Conservation (phyloP, 1,140 invertebrate species). For the Grapholita molesta region DNA sequence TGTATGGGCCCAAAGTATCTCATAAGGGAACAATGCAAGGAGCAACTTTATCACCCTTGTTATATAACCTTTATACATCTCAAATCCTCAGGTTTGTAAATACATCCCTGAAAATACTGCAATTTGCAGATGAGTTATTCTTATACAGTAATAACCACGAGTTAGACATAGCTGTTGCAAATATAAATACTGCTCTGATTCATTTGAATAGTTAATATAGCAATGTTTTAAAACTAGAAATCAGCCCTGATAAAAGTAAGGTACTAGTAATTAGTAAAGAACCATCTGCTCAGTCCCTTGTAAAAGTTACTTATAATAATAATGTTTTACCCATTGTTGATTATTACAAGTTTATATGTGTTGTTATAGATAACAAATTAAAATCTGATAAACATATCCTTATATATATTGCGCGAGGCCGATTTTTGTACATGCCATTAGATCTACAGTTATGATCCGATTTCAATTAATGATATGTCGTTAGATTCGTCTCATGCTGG, state of each 20-base stretch:
- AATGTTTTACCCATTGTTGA: slow-evolving; percentile 2
- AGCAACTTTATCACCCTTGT: slow-evolving; percentile 30
- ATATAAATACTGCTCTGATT: too few relatives aligned
- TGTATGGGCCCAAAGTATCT: slow-evolving; percentile 28
- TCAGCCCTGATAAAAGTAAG: too few relatives aligned
- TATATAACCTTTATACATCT: slow-evolving; percentile 34
- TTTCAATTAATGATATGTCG: too few relatives aligned
- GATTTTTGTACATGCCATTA: too few relatives aligned
- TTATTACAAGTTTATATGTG: slow-evolving; percentile 22
- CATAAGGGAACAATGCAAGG: slow-evolving; percentile 37
- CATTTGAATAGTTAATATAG: too few relatives aligned
- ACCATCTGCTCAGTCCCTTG: too few relatives aligned
- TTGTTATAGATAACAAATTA: slow-evolving; percentile 22
- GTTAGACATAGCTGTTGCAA: slow-evolving; percentile 21
- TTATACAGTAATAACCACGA: slow-evolving; percentile 25
- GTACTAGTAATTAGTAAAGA: too few relatives aligned
- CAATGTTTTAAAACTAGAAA: too few relatives aligned
- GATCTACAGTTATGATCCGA: too few relatives aligned
- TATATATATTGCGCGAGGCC: too few relatives aligned
- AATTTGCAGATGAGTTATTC: slow-evolving; percentile 34
- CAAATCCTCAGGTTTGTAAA: slow-evolving; percentile 26
- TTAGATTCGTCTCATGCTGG: too few relatives aligned
- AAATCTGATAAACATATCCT: slow-evolving; percentile 23
- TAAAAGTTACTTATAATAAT: slow-evolving; percentile 18
- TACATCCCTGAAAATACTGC: slow-evolving; percentile 27